phyloP scores from a whole-genome alignment of 2,113 vertebrate species.

The Gnathonemus echidnorhynchus region DNA sequence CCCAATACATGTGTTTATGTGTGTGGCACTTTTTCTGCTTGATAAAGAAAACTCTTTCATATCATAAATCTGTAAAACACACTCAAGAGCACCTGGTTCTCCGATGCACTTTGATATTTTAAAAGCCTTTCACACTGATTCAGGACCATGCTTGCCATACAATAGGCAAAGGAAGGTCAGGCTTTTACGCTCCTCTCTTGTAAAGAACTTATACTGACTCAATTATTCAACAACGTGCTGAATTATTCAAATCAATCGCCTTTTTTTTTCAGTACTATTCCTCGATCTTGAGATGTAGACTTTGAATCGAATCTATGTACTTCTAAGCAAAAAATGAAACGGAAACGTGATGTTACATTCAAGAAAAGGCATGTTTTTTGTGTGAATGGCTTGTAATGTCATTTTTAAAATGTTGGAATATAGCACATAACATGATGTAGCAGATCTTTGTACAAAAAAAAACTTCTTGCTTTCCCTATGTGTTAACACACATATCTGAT shows the following conservation, averaged over 20 bases:
- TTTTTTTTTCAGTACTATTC: constrained; percentile 29
- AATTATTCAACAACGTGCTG: constrained; percentile 49
- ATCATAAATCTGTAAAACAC: constrained; percentile 18
- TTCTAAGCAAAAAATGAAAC: background rate
- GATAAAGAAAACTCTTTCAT: constrained; percentile 16
- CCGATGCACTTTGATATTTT: constrained; percentile 28
- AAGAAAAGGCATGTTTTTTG: background rate
- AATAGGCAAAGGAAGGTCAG: constrained; percentile 12
- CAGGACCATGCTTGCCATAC: constrained; percentile 22
- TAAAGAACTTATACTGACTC: constrained; percentile 46
- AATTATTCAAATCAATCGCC: constrained; percentile 51
- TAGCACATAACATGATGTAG: background rate
- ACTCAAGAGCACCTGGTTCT: constrained; percentile 7
- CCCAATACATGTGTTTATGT: background rate
- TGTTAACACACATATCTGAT: background rate
- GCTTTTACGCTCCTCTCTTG: constrained; percentile 41
- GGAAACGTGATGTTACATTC: background rate
- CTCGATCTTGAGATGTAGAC: background rate
- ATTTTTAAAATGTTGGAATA: background rate
- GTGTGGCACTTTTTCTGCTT: constrained; percentile 13
- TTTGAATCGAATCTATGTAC: background rate
- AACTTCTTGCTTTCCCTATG: background rate
- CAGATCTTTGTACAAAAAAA: background rate
- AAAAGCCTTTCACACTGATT: constrained; percentile 18
- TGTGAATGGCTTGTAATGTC: background rate